Evolutionary conservation across 2,113 vertebrate species (phyloP), one percentile per base, ranked within the genome.

Genomic region (Mastomys coucha): DNA sequence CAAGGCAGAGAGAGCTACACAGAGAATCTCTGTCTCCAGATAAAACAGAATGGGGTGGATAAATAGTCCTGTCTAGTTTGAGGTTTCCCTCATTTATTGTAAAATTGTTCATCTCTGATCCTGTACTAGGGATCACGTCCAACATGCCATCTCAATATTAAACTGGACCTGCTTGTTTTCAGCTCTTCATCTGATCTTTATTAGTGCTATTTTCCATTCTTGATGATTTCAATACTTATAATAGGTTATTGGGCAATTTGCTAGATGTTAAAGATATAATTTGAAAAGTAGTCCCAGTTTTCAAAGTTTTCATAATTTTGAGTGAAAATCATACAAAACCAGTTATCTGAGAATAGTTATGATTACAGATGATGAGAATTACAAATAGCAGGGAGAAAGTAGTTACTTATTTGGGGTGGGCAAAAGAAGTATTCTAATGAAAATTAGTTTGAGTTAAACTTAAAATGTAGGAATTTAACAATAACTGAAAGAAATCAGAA

Each of bases 141-240:
- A 69, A 88, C 45, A 69, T 78, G 24, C 73, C 53, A 86, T 39
- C 20, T 11, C 89, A 9, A 73, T 73, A 82, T 31, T 90, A 92
- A 87, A 58, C 77, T 75, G 19, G 24, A 92, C 22, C 10, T 49
- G n/a, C 26, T 8, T 76, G 39, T n/a, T 10, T 11, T 93, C 10
- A 53, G 80, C 85, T 84, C 16, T 92, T 95, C 31, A 85, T 88
- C 96, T 82, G 49, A 36, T 73, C 49, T 14, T 51, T 82, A 31
- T 49, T 53, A 9, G 26, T 89, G 45, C 7, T 56, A 1, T 81
- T 56, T 42, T 73, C 31, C 58, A 89, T 67, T 42, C 4, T 67
- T 33, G 31, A 31, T 76, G 87, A 31, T 51, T 94, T 91, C 31
- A 81, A 17, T 14, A 70, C 70, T 93, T 88, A 16, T 63, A 84